These are phyloP conservation scores for Drosophila nr. medialis DNA, from an alignment of 2,888 invertebrate genomes.

Conservation along the genomic window DNA sequence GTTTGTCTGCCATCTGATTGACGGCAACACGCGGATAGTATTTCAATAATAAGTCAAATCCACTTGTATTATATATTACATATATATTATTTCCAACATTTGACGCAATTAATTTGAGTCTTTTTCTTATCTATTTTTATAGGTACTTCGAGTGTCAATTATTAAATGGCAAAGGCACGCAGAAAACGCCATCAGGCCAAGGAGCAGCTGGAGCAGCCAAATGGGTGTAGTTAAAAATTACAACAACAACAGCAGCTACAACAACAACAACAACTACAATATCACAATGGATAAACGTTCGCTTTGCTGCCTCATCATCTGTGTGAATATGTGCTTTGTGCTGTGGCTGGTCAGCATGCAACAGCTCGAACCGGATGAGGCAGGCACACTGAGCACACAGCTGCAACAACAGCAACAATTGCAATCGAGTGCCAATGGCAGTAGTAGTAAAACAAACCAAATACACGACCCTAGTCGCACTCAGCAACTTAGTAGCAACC, in stretches of 20 bases:
- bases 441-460: slow-evolving; percentile 67
- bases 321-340: slow-evolving; percentile 82
- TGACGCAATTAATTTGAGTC: slow-evolving; percentile 3
- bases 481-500: slow-evolving; percentile 52
- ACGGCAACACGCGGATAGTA: slow-evolving; percentile 3
- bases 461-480: slow-evolving; percentile 72
- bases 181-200: slow-evolving; percentile 62
- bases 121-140: neutral
- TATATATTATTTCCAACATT: neutral
- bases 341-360: slow-evolving; percentile 84
- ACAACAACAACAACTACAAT: slow-evolving; percentile 38
- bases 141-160: slow-evolving; percentile 53
- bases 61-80: neutral
- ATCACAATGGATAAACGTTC: slow-evolving; percentile 84
- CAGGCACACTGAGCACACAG: slow-evolving; percentile 40
- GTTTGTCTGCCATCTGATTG: slow-evolving; percentile 3
- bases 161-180: slow-evolving; percentile 75
- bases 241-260: neutral
- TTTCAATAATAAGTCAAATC: slow-evolving; percentile 4
- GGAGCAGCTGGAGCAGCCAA: slow-evolving; percentile 11
- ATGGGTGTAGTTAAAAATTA: slow-evolving; percentile 44
- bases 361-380: slow-evolving; percentile 68
- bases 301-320: slow-evolving; percentile 82
- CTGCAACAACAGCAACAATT: slow-evolving; percentile 22
- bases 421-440: slow-evolving; percentile 64